Base-by-base conservation (phyloP, 2,888 invertebrate species). In the Archips xylosteana region DNA sequence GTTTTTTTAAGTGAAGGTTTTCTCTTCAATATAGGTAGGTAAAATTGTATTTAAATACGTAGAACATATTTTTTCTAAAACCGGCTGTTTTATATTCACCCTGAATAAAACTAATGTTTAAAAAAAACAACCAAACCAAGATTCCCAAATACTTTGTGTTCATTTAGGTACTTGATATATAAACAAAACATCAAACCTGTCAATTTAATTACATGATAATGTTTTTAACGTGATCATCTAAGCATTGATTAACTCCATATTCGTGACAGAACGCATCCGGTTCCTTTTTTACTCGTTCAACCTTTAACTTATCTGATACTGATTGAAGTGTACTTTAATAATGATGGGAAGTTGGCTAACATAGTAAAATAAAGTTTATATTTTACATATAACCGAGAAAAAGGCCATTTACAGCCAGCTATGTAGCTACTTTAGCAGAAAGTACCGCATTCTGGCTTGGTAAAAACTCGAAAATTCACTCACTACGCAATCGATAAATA, bases 241-340 rank as follows among this genome's bases (percentile, higher is more conserved):
- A 63, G 47, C 36, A 49, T 6, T n/a, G 32, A n/a, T 47, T 47
- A 51, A 73, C 57, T 15, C 49, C 49, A 47, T 57, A 73, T 59
- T 73, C 73, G 73, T 73, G 73, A 73, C 63, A 42, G 4, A 57
- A n/a, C 12, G 68, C 13, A 68, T 68, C 72, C 72, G 72, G 72
- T 13, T 68, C 8, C 8, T 54, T 51, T 60, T 71, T 66, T 71
- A 47, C 39, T 54, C 10, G 12, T 34, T 54, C 63, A 62, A 67
- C 62, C 57, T 67, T 67, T 68, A 67, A 72, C 36, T 62, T 42
- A 47, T 67, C 51, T 61, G 34, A 61, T 62, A 45, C 32, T 12
- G 42, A 70, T 42, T 64, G 64, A 34, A 39, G 51, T 49, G n/a
- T 6, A 39, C 23, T 59, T 59, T 39, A 47, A 32, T 39, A 47